A percentile compares a stretch with the other conserved stretches of the same genome.
Conservation (phyloP, 2,888 invertebrate genomes). For the Meiosimyza platycephala region DNA sequence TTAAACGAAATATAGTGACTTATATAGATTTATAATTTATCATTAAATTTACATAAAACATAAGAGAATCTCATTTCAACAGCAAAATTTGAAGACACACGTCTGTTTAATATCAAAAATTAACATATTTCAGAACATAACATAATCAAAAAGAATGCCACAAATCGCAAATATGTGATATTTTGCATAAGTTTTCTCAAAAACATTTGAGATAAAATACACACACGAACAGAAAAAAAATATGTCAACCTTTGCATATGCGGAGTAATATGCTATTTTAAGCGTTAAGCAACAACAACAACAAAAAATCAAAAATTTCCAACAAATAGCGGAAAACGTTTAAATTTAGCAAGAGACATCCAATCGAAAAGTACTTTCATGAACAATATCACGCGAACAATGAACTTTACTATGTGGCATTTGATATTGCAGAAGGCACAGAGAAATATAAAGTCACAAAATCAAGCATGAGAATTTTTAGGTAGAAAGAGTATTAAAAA, state of each 20-base stretch:
- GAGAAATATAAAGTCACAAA: not conserved
- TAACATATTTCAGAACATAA: too few relatives aligned
- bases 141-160: too few relatives aligned
- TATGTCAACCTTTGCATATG: not conserved
- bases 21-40: too few relatives aligned
- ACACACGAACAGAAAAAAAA: not conserved
- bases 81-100: too few relatives aligned
- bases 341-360: constrained; percentile 20
- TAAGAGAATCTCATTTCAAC: too few relatives aligned
- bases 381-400: constrained; percentile 44
- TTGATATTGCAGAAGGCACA: constrained; percentile 1
- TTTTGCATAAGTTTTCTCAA: not conserved
- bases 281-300: constrained; percentile 14
- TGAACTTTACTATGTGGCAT: constrained; percentile 43
- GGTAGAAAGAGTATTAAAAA: not conserved
- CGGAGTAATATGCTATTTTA: constrained; percentile 30
- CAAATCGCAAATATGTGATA: too few relatives aligned
- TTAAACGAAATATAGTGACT: too few relatives aligned
- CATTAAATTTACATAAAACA: too few relatives aligned
- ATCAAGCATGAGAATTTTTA: not conserved
- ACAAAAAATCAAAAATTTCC: constrained; percentile 12
- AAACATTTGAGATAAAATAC: not conserved
- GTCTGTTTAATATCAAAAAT: too few relatives aligned
- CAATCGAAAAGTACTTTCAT: constrained; percentile 38
- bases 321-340: constrained; percentile 31